Evolutionary conservation across 2,888 invertebrate genomes (phyloP).

Genomic region (Syrphus vitripennis): DNA sequence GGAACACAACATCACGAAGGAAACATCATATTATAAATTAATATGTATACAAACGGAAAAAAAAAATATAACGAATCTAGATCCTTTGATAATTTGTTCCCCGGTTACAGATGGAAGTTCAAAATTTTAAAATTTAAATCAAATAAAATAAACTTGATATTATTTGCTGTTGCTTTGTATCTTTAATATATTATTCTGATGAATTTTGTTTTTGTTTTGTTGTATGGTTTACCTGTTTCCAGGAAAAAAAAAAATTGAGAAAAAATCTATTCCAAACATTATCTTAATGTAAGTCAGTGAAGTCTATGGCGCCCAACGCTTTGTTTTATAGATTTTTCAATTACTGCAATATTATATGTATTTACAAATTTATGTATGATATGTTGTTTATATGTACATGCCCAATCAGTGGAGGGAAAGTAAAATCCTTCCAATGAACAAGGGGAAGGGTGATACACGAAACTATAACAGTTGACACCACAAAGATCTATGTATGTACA

Average conservation of each 20-base stretch:
- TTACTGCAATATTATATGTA: background rate
- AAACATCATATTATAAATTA: background rate
- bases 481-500: too few species aligned
- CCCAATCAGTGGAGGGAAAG: too few species aligned
- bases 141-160: slow-evolving; percentile 3
- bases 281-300: background rate
- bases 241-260: background rate
- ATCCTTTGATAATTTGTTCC: background rate
- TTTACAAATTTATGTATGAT: too few species aligned
- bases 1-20: background rate
- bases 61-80: background rate
- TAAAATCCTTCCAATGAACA: too few species aligned
- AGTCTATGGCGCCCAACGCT: background rate
- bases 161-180: background rate
- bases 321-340: background rate
- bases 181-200: background rate
- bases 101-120: background rate
- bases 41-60: too few species aligned
- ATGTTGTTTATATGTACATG: too few species aligned
- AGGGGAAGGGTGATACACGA: too few species aligned
- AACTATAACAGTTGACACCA: too few species aligned
- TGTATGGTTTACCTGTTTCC: background rate
- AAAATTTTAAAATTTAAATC: background rate
- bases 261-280: background rate
- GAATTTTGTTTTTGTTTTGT: background rate